Evolutionary conservation across 2,888 invertebrate genomes (phyloP).

Genomic region (Allygus modestus): DNA sequence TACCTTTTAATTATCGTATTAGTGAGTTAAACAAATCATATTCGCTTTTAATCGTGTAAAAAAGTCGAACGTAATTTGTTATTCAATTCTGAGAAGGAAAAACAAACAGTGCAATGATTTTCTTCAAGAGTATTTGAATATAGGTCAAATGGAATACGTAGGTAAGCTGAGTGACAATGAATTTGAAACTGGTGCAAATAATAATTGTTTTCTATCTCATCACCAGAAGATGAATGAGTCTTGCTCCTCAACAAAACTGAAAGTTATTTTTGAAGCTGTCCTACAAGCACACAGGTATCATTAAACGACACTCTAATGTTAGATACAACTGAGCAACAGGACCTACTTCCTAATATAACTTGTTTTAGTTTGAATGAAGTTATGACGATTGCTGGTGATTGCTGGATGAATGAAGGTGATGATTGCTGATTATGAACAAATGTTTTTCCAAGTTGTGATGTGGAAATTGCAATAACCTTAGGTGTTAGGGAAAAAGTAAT

Average conservation of each 20-base stretch:
- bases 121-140: neutral
- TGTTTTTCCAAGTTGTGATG: neutral
- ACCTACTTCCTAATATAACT: neutral
- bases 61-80: neutral
- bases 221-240: neutral
- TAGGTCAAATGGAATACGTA: neutral
- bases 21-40: neutral
- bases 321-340: neutral
- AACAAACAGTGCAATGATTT: neutral
- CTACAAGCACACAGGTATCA: neutral
- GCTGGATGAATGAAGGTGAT: too few species aligned
- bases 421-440: neutral
- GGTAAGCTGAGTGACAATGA: neutral
- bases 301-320: neutral
- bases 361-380: neutral
- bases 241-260: neutral
- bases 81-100: neutral
- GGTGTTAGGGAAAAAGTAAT: neutral
- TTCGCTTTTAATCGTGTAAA: neutral
- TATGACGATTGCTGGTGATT: too few species aligned
- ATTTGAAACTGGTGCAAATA: neutral
- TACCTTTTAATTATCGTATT: neutral
- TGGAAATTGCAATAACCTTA: neutral
- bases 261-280: neutral
- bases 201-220: neutral